Base-by-base conservation (phyloP, 2,113 vertebrate species). In the Chrysemys picta region DNA sequence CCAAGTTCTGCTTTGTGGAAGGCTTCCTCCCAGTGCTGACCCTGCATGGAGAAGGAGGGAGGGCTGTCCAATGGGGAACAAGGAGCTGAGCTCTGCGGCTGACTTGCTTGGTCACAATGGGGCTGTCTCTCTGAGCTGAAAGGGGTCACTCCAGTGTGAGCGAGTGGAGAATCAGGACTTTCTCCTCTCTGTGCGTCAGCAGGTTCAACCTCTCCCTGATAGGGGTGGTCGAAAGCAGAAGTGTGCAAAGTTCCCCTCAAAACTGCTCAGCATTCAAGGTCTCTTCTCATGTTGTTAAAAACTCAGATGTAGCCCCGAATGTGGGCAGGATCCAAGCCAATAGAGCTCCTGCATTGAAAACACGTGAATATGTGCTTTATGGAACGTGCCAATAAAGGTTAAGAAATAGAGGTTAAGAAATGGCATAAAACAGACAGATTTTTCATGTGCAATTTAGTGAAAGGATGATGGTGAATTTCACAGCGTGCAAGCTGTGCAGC, bases 391-490 rank as follows among this genome's bases (percentile, higher is more conserved):
- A 93, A 82, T 91, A 93, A 93, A 95, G 93, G 94, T 93, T 84
- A 95, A 83, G 93, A 4, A 85, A 94, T 81, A 42, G 95, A 95
- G 93, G 94, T 93, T 84, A 95, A 83, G 93, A 4, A 85, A 94
- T 81, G 93, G 94, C 95, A 94, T 87, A 80, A 97, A 94, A 91
- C 88, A 94, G 92, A 78, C 85, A 92, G 96, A 85, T 91, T 94
- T 89, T 84, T n/a, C 79, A 35, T 53, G 86, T 10, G 49, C 69
- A 81, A 92, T 84, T 57, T 7, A 1, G 45, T 17, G 93, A 56
- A 91, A 76, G 1, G 75, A 31, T 1, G 88, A 2, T 88, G 88
- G 85, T 0, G 62, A 82, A 93, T 53, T 82, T 59, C 65, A 6
- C 4, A 1, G 49, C 24, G 52, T 16, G 0, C 89, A 76, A 89